Conservation (phyloP, 2,113 vertebrate genomes). For the Gorsachius goisagi region DNA sequence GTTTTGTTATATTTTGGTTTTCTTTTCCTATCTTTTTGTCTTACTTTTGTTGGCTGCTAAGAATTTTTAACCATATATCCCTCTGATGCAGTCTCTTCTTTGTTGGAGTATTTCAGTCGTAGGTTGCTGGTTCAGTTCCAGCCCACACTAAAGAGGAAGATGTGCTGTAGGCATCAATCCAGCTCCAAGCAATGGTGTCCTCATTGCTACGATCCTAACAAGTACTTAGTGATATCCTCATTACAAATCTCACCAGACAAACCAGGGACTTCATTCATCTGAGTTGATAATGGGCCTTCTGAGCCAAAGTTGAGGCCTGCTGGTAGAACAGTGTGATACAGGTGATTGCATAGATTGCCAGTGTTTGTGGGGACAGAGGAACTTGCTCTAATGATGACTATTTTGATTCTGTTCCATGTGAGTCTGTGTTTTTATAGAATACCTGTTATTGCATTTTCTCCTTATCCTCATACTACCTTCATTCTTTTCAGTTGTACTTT, state of each 20-base stretch:
- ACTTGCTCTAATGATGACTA: neutral
- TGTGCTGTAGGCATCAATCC: neutral
- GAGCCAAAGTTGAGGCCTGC: neutral
- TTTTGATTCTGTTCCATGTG: neutral
- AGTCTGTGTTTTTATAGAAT: neutral
- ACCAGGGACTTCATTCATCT: neutral
- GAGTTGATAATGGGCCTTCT: neutral
- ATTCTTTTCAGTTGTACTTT: neutral
- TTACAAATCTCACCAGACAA: neutral
- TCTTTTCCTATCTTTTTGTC: neutral
- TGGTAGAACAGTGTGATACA: neutral
- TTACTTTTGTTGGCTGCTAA: neutral
- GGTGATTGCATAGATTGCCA: neutral
- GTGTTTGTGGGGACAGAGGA: rapidly evolving
- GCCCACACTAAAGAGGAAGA: neutral
- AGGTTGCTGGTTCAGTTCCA: neutral
- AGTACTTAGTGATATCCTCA: neutral
- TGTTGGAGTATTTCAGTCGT: neutral
- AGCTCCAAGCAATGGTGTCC: neutral
- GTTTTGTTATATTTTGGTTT: neutral
- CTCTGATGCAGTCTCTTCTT: neutral
- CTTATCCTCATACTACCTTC: neutral
- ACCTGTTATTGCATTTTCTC: neutral
- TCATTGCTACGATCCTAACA: neutral
- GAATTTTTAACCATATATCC: neutral